Evolutionary conservation across 2,797 vertebrate genomes (phyloP).

Genomic region (Octomys mimax): DNA sequence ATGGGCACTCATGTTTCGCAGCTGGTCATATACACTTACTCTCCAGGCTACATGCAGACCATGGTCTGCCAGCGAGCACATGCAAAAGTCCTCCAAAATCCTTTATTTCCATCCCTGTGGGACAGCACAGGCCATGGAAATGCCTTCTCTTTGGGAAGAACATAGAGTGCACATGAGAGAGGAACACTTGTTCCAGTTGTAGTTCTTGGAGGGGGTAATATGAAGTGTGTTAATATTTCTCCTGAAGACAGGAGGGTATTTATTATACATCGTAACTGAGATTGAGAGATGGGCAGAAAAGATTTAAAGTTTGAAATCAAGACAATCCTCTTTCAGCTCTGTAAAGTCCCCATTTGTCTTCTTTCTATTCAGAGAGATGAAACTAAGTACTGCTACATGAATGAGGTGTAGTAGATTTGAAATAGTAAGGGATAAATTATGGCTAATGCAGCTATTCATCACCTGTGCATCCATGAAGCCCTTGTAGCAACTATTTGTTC

Average conservation of each 20-base stretch:
- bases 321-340: constrained; percentile 26
- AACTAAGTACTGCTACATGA: constrained; percentile 55
- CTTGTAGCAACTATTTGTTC: constrained; percentile 48
- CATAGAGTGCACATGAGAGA: not conserved
- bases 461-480: not conserved
- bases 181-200: not conserved
- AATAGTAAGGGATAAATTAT: constrained; percentile 36
- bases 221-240: constrained; percentile 35
- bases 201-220: not conserved
- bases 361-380: constrained; percentile 50
- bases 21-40: not conserved
- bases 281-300: not conserved
- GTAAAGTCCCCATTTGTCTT: constrained; percentile 53
- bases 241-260: not conserved
- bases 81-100: not conserved
- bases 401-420: constrained; percentile 30
- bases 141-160: not conserved
- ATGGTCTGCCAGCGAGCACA: not conserved
- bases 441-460: constrained; percentile 45
- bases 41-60: not conserved
- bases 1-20: not conserved
- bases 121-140: not conserved
- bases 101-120: not conserved
- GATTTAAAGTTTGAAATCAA: constrained; percentile 37
- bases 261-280: constrained; percentile 17